A percentile compares a stretch with the other conserved stretches of the same genome.
Conservation (phyloP, 2,888 invertebrate species). For the Pristionchus fissidentatus region DNA sequence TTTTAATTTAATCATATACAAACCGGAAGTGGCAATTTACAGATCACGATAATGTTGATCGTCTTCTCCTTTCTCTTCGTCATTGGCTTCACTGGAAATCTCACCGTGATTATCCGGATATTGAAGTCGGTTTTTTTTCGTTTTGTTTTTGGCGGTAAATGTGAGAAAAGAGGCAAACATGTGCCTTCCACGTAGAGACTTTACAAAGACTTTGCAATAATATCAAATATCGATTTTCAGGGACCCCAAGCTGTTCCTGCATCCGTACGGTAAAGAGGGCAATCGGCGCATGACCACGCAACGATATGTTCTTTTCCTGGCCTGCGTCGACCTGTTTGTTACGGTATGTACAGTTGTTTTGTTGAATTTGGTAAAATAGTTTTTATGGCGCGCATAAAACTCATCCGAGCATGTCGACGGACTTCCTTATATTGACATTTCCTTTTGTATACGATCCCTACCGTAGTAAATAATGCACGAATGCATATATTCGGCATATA, state of each 20-base stretch:
- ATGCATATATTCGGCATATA: too few relatives aligned
- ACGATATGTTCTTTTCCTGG: conserved; percentile 46
- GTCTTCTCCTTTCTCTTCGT: conserved; percentile 48
- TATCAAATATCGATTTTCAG: neutral
- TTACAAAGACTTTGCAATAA: neutral
- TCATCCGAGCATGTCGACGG: too few relatives aligned
- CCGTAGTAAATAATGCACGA: too few relatives aligned
- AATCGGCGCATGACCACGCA: conserved; percentile 41
- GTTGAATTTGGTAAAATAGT: neutral
- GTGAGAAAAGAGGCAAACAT: too few relatives aligned
- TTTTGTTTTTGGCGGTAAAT: too few relatives aligned
- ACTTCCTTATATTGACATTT: too few relatives aligned
- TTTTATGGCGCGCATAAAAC: too few relatives aligned
- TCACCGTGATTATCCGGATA: conserved; percentile 44
- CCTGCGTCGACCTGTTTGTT: conserved; percentile 47
- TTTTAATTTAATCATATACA: neutral
- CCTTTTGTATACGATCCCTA: too few relatives aligned
- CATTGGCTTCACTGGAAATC: conserved; percentile 46
- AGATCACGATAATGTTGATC: conserved; percentile 34
- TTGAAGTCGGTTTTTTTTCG: conserved; percentile 39
- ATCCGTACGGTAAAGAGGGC: conserved; percentile 29
- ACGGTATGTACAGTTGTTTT: conserved; percentile 26
- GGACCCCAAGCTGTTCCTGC: conserved; percentile 23
- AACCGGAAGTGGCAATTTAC: neutral
- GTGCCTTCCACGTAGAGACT: too few relatives aligned